Conservation (phyloP, 2,797 vertebrate species). For the Takifugu rubripes region DNA sequence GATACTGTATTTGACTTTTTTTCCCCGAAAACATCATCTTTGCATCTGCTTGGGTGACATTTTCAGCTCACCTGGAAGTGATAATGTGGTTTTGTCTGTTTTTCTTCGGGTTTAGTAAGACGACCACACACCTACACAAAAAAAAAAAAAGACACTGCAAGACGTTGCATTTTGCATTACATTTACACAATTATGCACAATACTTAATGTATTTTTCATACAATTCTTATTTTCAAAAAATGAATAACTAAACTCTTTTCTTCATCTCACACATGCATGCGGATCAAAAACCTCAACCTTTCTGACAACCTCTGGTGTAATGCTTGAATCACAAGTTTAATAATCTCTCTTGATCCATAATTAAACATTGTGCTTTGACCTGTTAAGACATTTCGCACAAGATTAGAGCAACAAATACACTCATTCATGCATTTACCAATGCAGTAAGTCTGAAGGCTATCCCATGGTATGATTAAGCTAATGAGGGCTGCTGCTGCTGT, state of each 20-base stretch:
- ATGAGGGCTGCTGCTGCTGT: background rate
- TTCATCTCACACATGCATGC: background rate
- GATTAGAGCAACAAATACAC: slow-evolving; percentile 8
- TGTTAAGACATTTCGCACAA: slow-evolving; percentile 7
- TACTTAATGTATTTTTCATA: too few relatives aligned
- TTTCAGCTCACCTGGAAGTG: slow-evolving; percentile 81
- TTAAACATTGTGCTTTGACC: slow-evolving; percentile 24
- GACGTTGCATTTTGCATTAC: background rate
- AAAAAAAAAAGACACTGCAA: too few relatives aligned
- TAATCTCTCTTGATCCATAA: slow-evolving; percentile 19
- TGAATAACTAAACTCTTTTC: too few relatives aligned
- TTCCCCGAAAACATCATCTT: background rate
- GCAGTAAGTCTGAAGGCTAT: background rate
- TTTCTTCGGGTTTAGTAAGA: slow-evolving; percentile 89
- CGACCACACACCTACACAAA: slow-evolving; percentile 85
- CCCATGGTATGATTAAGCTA: background rate
- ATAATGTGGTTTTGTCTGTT: slow-evolving; percentile 91
- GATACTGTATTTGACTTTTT: background rate
- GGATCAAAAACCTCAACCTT: background rate
- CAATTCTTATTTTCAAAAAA: too few relatives aligned
- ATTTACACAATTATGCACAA: too few relatives aligned
- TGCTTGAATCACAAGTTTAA: background rate
- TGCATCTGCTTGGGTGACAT: background rate
- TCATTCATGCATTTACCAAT: background rate
- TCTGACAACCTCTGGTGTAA: background rate